These are phyloP conservation scores for Aplysia californica DNA, from an alignment of 1,140 invertebrate species.

Conservation along the genomic window DNA sequence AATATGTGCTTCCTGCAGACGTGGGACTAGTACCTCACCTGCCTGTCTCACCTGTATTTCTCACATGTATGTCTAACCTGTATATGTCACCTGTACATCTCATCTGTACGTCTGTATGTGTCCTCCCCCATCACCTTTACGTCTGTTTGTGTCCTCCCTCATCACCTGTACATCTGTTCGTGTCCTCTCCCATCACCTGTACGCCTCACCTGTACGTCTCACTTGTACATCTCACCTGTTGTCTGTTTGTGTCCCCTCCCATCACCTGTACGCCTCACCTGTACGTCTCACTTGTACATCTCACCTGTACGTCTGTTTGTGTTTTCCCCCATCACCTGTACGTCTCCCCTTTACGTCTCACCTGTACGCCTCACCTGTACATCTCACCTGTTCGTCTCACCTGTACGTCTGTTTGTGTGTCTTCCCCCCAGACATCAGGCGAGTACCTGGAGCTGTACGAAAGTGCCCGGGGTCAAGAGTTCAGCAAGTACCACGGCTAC, in stretches of 20 bases:
- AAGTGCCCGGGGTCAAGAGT: conserved; percentile 80
- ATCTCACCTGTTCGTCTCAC: background rate
- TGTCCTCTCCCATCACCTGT: background rate
- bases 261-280: background rate
- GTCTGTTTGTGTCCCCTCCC: background rate
- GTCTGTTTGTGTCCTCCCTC: background rate
- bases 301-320: background rate
- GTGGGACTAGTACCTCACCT: too few relatives aligned
- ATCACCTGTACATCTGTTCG: background rate
- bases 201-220: too few relatives aligned
- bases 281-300: too few relatives aligned
- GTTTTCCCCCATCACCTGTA: background rate
- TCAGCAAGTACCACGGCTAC: conserved; percentile 95
- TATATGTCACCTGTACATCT: too few relatives aligned
- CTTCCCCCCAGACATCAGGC: conserved; percentile 79
- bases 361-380: background rate
- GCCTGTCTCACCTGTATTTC: too few relatives aligned
- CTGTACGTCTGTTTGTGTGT: background rate
- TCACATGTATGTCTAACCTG: too few relatives aligned
- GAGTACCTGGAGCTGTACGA: conserved; percentile 90
- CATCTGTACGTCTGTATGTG: too few relatives aligned
- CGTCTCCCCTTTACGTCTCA: background rate
- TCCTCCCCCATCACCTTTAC: background rate
- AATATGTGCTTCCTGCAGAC: too few relatives aligned
- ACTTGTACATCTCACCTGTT: too few relatives aligned